A percentile compares a stretch with the other conserved stretches of the same genome.
Conservation (phyloP, 2,888 invertebrate genomes). For the Dolichomitus sp. region DNA sequence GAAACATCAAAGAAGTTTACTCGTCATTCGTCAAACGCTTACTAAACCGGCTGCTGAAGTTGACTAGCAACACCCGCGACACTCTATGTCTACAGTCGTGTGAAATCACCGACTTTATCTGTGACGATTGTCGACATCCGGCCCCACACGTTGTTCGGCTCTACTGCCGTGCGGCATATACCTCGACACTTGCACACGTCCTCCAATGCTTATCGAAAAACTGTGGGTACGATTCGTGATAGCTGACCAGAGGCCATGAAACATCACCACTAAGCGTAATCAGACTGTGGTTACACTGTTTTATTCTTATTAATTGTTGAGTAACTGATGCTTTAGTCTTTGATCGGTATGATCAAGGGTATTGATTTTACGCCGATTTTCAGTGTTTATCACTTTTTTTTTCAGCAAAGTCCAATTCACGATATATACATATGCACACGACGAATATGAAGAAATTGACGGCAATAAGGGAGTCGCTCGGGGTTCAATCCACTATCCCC, state of each 20-base stretch:
- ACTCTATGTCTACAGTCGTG: neutral
- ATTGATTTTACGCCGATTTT: conserved; percentile 6
- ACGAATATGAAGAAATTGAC: conserved; percentile 11
- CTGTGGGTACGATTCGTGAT: conserved; percentile 15
- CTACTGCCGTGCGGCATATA: conserved; percentile 1
- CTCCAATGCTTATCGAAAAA: conserved; percentile 40
- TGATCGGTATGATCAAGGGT: no score
- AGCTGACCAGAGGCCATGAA: conserved; percentile 3
- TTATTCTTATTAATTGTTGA: conserved; percentile 1
- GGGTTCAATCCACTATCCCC: conserved; percentile 59
- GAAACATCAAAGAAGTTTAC: conserved; percentile 18
- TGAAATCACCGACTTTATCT: conserved; percentile 65
- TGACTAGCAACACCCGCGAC: neutral
- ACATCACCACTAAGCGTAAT: neutral
- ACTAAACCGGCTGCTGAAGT: conserved; percentile 23
- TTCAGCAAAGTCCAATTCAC: neutral
- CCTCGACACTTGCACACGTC: conserved; percentile 25
- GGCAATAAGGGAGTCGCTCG: conserved; percentile 6
- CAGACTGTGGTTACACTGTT: neutral
- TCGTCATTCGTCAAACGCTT: conserved; percentile 33
- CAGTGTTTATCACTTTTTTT: neutral
- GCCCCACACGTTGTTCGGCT: conserved; percentile 43
- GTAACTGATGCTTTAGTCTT: neutral
- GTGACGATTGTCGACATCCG: conserved; percentile 61
- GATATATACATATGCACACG: neutral